Base-by-base conservation (phyloP, 92 coral and sea anemone species). In the Siderastrea radians region DNA sequence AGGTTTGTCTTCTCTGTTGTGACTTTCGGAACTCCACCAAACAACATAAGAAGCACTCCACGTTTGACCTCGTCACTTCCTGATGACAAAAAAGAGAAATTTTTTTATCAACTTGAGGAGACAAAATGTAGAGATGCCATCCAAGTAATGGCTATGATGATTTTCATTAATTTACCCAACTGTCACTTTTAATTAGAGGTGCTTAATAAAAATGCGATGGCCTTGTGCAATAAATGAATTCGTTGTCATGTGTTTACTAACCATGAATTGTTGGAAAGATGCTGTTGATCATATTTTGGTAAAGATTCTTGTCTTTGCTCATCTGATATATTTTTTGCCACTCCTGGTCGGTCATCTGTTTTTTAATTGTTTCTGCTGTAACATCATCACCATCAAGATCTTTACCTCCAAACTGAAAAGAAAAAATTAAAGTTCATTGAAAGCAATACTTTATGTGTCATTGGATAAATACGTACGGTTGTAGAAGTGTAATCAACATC, bases 221-320 rank as follows among this genome's bases (percentile, higher is more conserved):
- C 5, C 17, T 14, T 61, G 14, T 61, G 6, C 16, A 6, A 61
- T 61, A 61, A 0, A 60, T 13, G 15, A 12, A 60, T 13, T 16
- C 2, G 0, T 43, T 68, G 14, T n/a, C 17, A 64, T 5, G 26
- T 14, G 2, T 19, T 15, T 15, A 79, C 95, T 94, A 49, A 97
- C 99, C 99, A 91, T 97, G 99, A 75, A 97, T 97, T 66, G 99
- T 95, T 9, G 99, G 99, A 57, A 97, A 97, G 72, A 97, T 97
- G 86, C 99, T 97, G 94, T 83, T 97, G 67, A 97, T 90, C 49
- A 97, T 57, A 83, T 97, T 97, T 77, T 97, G 98, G 85, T 97
- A 97, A 26, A 97, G 91, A 58, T 91, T 97, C 88, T 95, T 97
- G 82, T 97, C 99, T 84, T 90, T 92, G 81, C 98, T 97, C 99